Conservation (phyloP, 2,113 vertebrate genomes). For the Pseudopodoces humilis region DNA sequence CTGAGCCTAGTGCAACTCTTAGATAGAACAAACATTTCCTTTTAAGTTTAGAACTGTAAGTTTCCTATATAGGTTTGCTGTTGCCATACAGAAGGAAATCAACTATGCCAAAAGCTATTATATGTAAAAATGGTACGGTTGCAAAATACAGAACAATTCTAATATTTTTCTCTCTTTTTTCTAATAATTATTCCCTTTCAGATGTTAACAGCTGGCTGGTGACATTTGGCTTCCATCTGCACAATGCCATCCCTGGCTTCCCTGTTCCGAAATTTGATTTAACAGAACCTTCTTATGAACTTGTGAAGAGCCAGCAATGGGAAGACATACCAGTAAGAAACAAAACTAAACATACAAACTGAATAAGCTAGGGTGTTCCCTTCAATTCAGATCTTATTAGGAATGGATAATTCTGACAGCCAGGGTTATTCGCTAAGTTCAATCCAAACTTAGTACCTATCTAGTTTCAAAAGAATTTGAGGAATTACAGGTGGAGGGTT, state of each 20-base stretch:
- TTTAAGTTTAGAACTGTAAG: neutral
- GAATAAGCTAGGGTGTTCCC: neutral
- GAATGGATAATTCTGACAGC: neutral
- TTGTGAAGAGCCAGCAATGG: conserved; percentile 94
- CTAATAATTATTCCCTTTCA: conserved; percentile 55
- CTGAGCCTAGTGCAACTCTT: neutral
- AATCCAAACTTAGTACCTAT: neutral
- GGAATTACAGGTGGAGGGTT: neutral
- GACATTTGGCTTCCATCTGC: conserved; percentile 97
- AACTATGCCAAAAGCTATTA: neutral
- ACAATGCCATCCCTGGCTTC: conserved; percentile 97
- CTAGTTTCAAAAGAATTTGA: neutral
- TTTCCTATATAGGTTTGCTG: neutral
- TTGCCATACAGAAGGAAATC: neutral
- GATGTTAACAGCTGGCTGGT: conserved; percentile 99
- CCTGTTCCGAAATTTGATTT: conserved; percentile 92
- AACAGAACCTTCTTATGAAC: conserved; percentile 91
- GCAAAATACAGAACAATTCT: neutral
- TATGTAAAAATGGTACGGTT: neutral
- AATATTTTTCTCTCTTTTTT: neutral
- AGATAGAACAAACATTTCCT: neutral
- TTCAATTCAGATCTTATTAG: neutral
- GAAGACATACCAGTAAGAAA: conserved; percentile 91
- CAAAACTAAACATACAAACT: neutral
- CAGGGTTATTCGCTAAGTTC: neutral